A percentile compares a stretch with the other conserved stretches of the same genome.
These are phyloP conservation scores for Pteronura brasiliensis DNA, from an alignment of 2,113 vertebrate species.

Conservation along the genomic window DNA sequence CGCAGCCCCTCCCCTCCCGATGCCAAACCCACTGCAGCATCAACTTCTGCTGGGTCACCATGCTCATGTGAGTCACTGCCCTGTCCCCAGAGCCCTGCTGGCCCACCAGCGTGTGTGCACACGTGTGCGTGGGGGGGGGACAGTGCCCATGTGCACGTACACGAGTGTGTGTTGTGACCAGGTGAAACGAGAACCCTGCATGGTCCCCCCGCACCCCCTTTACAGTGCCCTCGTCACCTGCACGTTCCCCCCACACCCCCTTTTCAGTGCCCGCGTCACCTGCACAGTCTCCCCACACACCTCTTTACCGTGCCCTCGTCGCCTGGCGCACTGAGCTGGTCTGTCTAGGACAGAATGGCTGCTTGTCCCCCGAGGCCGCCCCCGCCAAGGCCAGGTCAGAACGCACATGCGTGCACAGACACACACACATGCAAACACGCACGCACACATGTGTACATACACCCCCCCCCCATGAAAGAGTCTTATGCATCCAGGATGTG, in stretches of 20 bases:
- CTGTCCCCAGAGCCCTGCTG: not conserved
- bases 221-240: too few relatives aligned
- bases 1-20: not conserved
- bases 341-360: not conserved
- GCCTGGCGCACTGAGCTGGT: not conserved
- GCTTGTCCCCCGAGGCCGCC: not conserved
- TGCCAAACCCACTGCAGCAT: not conserved
- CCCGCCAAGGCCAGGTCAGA: not conserved
- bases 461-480: not conserved
- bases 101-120: accelerated
- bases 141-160: accelerated
- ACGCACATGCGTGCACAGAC: too few relatives aligned
- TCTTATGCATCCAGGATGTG: not conserved
- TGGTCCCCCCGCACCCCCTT: accelerated
- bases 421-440: not conserved
- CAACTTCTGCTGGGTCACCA: not conserved
- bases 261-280: accelerated
- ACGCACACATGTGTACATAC: not conserved
- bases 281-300: accelerated
- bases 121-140: accelerated
- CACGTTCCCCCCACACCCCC: too few relatives aligned
- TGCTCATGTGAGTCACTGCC: accelerated
- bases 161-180: not conserved
- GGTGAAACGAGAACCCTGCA: accelerated
- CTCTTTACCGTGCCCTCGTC: not conserved